These are phyloP conservation scores for Syngnathus typhle DNA, from an alignment of 2,113 vertebrate species.

Conservation along the genomic window DNA sequence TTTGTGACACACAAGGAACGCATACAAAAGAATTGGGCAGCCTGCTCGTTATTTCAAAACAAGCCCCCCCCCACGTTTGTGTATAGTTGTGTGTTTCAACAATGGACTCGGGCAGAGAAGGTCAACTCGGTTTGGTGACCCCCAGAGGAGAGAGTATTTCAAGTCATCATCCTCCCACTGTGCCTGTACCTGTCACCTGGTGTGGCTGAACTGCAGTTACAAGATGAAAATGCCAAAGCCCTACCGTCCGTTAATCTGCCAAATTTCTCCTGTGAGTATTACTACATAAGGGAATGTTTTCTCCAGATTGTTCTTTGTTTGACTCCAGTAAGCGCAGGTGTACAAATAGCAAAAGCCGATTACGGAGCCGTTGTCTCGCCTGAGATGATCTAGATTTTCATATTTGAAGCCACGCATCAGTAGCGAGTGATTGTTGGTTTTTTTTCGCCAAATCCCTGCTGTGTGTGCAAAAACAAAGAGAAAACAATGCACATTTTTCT, in stretches of 20 bases:
- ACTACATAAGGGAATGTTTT: constrained; percentile 5
- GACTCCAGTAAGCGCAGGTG: neutral
- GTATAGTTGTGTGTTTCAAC: constrained; percentile 15
- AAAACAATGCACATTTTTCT: constrained; percentile 23
- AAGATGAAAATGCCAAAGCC: constrained; percentile 19
- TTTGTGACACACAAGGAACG: neutral
- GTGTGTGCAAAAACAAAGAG: constrained; percentile 15
- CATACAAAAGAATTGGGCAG: constrained; percentile 8
- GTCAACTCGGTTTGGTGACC: constrained; percentile 26
- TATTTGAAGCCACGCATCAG: constrained; percentile 32
- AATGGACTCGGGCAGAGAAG: constrained; percentile 29
- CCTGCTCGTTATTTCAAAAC: constrained; percentile 9
- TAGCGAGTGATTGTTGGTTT: constrained; percentile 21
- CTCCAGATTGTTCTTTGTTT: neutral
- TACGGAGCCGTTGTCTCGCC: neutral
- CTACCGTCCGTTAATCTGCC: constrained; percentile 3
- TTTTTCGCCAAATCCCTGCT: neutral
- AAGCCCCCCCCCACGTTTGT: constrained; percentile 7
- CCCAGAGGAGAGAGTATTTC: constrained; percentile 27
- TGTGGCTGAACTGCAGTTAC: constrained; percentile 45
- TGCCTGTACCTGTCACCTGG: constrained; percentile 41
- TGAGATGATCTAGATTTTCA: constrained; percentile 42
- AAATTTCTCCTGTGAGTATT: constrained; percentile 2
- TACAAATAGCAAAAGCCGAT: neutral
- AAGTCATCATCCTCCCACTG: constrained; percentile 23